Conservation (phyloP, 2,113 vertebrate species). For the Nothoprocta perdicaria region DNA sequence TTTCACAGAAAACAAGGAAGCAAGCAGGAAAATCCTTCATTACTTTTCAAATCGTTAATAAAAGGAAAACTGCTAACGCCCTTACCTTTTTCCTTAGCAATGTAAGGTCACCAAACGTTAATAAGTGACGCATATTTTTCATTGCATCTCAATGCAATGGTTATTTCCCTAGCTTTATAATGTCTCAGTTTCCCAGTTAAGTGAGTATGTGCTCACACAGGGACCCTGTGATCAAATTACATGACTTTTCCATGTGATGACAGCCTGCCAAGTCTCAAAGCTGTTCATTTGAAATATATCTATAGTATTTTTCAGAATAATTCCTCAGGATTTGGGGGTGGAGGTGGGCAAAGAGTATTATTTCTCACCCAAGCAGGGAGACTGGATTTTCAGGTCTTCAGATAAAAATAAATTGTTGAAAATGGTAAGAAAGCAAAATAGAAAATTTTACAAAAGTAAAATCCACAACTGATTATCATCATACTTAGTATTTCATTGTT, state of each 20-base stretch:
- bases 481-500: not conserved
- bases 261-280: constrained; percentile 31
- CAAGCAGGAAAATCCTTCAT: not conserved
- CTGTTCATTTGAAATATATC: constrained; percentile 6
- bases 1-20: not conserved
- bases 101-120: not conserved
- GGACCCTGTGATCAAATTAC: not conserved
- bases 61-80: constrained; percentile 1
- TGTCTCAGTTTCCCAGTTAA: not conserved
- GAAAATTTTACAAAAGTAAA: not conserved
- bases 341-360: not conserved
- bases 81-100: not conserved
- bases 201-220: not conserved
- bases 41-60: constrained; percentile 1
- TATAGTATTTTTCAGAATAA: constrained; percentile 31
- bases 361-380: not conserved
- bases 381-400: not conserved
- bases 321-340: not conserved
- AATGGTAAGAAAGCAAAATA: not conserved
- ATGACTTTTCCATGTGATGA: not conserved
- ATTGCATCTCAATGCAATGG: not conserved
- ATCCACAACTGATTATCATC: not conserved
- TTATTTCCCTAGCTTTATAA: not conserved
- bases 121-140: not conserved
- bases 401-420: not conserved